phyloP scores from a whole-genome alignment of 1,140 invertebrate genomes.

The Cherax quadricarinatus region DNA sequence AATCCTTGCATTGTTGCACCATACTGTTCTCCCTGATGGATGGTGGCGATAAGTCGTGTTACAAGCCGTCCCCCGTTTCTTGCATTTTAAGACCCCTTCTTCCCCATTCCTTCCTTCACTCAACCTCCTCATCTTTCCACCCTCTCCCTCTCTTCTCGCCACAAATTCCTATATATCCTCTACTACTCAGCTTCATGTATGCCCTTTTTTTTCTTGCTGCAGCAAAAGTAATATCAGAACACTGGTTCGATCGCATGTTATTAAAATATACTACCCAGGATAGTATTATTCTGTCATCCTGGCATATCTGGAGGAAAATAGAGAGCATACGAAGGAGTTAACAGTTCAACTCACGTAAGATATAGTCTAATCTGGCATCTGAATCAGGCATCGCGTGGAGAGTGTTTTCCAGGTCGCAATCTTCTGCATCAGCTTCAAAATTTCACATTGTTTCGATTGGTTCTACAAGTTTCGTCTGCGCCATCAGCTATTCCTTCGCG shows the following conservation, averaged over 20 bases:
- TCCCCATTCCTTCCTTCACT: neutral
- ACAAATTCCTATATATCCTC: neutral
- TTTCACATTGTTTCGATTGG: neutral
- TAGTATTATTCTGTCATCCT: neutral
- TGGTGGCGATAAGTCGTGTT: slow-evolving; percentile 13
- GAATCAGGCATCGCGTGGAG: neutral
- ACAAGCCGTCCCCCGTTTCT: slow-evolving; percentile 12
- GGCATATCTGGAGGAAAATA: neutral
- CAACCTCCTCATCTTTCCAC: neutral
- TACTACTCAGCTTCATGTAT: neutral
- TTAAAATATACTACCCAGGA: no score
- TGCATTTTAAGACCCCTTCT: neutral
- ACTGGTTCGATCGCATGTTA: no score
- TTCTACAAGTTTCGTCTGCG: neutral
- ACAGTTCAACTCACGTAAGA: neutral
- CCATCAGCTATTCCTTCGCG: no score
- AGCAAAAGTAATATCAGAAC: no score
- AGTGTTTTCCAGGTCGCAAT: neutral
- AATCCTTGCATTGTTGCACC: slow-evolving; percentile 24
- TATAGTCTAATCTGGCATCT: neutral
- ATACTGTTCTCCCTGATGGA: slow-evolving; percentile 26
- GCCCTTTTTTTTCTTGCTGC: no score
- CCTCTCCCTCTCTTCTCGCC: neutral
- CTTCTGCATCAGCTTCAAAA: neutral
- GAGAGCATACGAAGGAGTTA: neutral